Base-by-base conservation (phyloP, 2,113 vertebrate species). In the Oryzias curvinotus region DNA sequence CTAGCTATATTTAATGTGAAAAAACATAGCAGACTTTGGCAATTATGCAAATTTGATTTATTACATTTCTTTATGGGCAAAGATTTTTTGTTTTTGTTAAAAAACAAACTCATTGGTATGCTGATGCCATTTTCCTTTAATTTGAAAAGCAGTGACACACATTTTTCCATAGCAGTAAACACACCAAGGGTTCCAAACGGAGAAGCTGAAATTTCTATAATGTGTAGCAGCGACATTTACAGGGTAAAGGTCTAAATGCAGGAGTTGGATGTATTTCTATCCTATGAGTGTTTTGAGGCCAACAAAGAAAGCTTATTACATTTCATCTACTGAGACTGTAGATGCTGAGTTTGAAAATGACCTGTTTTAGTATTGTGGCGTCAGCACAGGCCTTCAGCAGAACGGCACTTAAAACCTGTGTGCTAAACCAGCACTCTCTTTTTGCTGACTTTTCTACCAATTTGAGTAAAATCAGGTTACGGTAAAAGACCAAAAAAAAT, bases 161-260 rank as follows among this genome's bases (percentile, higher is more conserved):
- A 81, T 72, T 81, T 65, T 86, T 80, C 74, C 8, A 3, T 71
- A 75, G 79, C 84, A 76, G 71, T 83, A 77, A 85, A 85, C 68
- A 71, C 80, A 74, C 80, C 52, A 77, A 83, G 77, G 57, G 72
- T 82, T 75, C 81, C 78, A 78, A 73, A 73, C 85, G 78, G 58
- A 68, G 71, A 61, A 74, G 84, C 82, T 84, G 76, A 79, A 84
- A 82, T 71, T 23, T 85, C 69, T 70, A 82, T 73, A 62, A 81
- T 65, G 8, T 79, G 81, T 81, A 89, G 85, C 85, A 85, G 82
- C 55, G 78, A 76, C 59, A 87, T 82, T 79, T 82, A 87, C 62
- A 61, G 73, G 73, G 57, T 76, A 72, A 57, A 73, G 82, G 64
- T 77, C 65, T 52, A 63, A 78, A 76, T 64, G 60, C 66, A 66